These are phyloP conservation scores for Corythornis cristatus DNA, from an alignment of 2,113 vertebrate species.

Conservation along the genomic window DNA sequence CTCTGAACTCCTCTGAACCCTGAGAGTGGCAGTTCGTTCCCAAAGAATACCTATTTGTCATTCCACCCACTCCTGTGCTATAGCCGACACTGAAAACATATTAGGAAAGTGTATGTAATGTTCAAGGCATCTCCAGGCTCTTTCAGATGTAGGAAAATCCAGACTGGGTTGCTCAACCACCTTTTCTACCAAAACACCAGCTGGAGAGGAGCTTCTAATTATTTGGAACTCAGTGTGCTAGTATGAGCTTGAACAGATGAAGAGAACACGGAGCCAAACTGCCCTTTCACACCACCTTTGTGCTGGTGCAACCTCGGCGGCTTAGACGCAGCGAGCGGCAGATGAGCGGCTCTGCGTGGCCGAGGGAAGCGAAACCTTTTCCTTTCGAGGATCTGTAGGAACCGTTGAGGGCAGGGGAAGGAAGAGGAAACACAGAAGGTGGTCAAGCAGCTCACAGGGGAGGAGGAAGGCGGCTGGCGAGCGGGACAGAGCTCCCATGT, in stretches of 20 bases:
- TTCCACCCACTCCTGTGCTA: constrained; percentile 66
- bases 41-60: constrained; percentile 56
- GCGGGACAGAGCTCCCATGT: neutral
- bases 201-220: constrained; percentile 63
- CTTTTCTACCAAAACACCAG: constrained; percentile 71
- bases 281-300: constrained; percentile 65
- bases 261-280: constrained; percentile 27
- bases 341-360: neutral
- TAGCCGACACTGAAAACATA: constrained; percentile 55
- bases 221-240: constrained; percentile 60
- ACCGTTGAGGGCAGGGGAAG: neutral
- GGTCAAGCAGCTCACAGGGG: neutral
- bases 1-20: constrained; percentile 46
- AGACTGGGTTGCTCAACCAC: constrained; percentile 69
- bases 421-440: neutral
- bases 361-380: neutral
- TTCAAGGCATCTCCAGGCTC: constrained; percentile 59
- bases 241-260: constrained; percentile 62
- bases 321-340: neutral
- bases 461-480: rapidly evolving
- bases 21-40: constrained; percentile 25
- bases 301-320: neutral
- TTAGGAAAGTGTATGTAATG: constrained; percentile 69
- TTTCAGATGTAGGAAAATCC: constrained; percentile 63
- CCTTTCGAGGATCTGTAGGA: neutral